phyloP scores from a whole-genome alignment of 2,888 invertebrate species.

The Phortica okadai region DNA sequence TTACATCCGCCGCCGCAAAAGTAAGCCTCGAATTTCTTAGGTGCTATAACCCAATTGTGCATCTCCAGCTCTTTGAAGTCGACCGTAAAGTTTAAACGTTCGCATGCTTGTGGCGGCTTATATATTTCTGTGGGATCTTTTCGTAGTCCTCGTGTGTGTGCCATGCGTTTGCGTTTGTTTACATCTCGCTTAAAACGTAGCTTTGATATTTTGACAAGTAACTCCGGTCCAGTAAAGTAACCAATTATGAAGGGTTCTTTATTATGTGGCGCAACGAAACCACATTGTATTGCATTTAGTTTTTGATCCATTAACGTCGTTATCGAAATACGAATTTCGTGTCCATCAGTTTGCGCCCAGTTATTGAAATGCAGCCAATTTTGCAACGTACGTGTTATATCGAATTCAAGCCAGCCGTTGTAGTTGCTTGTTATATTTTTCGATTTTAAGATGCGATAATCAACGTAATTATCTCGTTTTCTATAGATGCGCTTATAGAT shows the following conservation, averaged over 20 bases:
- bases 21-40: constrained; percentile 94
- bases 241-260: constrained; percentile 94
- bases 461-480: background rate
- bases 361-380: constrained; percentile 82
- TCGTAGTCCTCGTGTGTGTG: background rate
- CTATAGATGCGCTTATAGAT: constrained; percentile 58
- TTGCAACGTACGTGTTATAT: constrained; percentile 85
- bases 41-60: constrained; percentile 98
- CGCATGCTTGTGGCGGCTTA: constrained; percentile 82
- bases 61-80: constrained; percentile 92
- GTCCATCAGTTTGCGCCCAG: constrained; percentile 42
- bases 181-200: constrained; percentile 70
- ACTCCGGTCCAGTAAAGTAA: constrained; percentile 85
- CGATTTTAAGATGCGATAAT: constrained; percentile 84
- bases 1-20: constrained; percentile 96
- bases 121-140: constrained; percentile 48
- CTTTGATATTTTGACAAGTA: constrained; percentile 79
- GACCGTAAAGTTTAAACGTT: constrained; percentile 91
- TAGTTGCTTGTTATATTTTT: constrained; percentile 84
- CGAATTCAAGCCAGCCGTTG: constrained; percentile 91
- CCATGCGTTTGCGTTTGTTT: constrained; percentile 77
- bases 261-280: constrained; percentile 82
- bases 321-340: constrained; percentile 62
- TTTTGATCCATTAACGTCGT: constrained; percentile 72
- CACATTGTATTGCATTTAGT: constrained; percentile 83